Evolutionary conservation across 2,888 invertebrate species (phyloP).

Genomic region (Drosophila atripex): DNA sequence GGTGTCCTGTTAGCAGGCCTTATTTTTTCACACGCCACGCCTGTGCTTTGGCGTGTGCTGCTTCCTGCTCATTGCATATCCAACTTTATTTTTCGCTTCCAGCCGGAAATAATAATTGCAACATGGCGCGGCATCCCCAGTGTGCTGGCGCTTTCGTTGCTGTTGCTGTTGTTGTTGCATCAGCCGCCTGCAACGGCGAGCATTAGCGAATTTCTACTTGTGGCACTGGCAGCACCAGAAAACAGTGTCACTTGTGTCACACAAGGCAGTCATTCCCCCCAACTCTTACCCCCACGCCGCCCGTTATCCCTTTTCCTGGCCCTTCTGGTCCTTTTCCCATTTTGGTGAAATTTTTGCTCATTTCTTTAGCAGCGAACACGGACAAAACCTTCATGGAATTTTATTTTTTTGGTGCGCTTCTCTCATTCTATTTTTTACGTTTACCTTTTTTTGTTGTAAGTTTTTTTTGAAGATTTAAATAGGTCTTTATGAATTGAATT

Average conservation of each 20-base stretch:
- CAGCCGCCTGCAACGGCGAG: constrained; percentile 34
- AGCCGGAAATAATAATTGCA: constrained; percentile 77
- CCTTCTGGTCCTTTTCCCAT: constrained; percentile 18
- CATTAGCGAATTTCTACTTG: constrained; percentile 61
- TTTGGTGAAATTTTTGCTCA: constrained; percentile 39
- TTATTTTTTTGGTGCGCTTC: not conserved
- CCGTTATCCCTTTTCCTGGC: not conserved
- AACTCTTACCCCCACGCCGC: not conserved
- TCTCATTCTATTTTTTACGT: not conserved
- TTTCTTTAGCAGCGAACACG: constrained; percentile 41
- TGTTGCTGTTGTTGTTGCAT: constrained; percentile 8
- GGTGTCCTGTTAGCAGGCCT: constrained; percentile 28
- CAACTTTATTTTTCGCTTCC: constrained; percentile 71
- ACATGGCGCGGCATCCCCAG: constrained; percentile 64
- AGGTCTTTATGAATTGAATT: constrained; percentile 39
- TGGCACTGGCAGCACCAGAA: constrained; percentile 43
- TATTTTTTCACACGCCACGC: constrained; percentile 59
- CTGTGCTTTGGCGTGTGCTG: constrained; percentile 51
- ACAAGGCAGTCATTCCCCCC: constrained; percentile 35
- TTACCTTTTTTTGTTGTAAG: constrained; percentile 9
- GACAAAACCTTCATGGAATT: constrained; percentile 34
- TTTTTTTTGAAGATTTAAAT: constrained; percentile 35
- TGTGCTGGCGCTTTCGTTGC: constrained; percentile 25
- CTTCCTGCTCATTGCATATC: constrained; percentile 73
- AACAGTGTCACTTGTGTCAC: constrained; percentile 57